Evolutionary conservation across 23 tunicate genomes (phyloP), one percentile per base, ranked within the genome.

Genomic region (Halocynthia roretzi): DNA sequence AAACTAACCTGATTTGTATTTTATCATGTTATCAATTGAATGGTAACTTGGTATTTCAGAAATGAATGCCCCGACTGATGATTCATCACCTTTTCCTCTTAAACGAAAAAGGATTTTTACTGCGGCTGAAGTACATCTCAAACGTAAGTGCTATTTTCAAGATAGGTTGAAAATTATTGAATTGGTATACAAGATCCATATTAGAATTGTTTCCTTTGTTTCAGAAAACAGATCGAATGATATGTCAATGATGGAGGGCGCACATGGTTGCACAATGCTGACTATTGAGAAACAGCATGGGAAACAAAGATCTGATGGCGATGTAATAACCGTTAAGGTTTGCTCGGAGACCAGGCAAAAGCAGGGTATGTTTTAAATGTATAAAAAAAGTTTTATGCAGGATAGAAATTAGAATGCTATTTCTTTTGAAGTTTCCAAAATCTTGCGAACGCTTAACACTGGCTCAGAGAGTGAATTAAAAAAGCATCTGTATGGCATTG

Each of bases 281-380:
- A 74, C 78, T 8, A 52, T 74, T 54, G 78, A 74, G 56, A 74
- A 74, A 56, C 64, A 74, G 56, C 0, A 74, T 14, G 55, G 56
- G 5, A 2, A 5, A 56, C 5, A 65, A 15, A 0, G 17, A 15
- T 22, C 31, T 54, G 54, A 12, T 19, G 60, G 56, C 20, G 78
- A 74, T 6, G 56, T 74, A 8, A 74, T 74, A 12, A 74, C 78
- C 0, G 56, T 74, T 6, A 74, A 74, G 5, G 22, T 74, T 50
- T 64, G 64, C 12, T 40, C 62, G 0, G 56, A 74, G 10, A 54
- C 78, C 10, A 54, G 60, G 14, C 17, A 74, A 6, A 74, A 17
- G 9, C 78, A 74, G 31, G 56, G 78, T 74, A 21, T 50, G 78
- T 54, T 12, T 14, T 53, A 31, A 31, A 31, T 31, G 44, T 31